Base-by-base conservation (phyloP, 1,140 invertebrate genomes). In the Meteorus sp. region DNA sequence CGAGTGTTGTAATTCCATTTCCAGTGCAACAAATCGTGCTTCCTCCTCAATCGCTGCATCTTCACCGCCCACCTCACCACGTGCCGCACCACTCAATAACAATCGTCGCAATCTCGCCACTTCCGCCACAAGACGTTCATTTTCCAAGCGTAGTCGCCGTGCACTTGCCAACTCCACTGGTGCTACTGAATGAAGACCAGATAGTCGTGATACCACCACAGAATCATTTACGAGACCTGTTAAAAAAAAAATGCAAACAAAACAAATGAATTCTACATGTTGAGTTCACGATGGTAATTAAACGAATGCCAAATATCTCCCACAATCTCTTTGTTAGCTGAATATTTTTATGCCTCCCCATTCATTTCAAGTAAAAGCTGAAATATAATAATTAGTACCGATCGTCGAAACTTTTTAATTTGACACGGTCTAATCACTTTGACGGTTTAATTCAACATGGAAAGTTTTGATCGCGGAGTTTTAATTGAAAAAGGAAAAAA, bases 101-200 rank as follows among this genome's bases (percentile, higher is more conserved):
- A 86, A 67, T 48, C 84, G 75, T 25, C 83, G 78, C 43, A 89
- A 71, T 64, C 87, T 79, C 1, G 83, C 79, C 1, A 89, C 79
- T 70, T 91, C 88, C 22, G 83, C 82, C 48, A 85, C 85, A n/a
- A 90, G 75, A 50, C 82, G 81, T 60, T 87, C 85, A 63, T 90
- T 89, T 65, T 89, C 85, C 52, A 85, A 68, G 39, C 86, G 81
- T 4, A 91, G 72, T 56, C 86, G 76, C 20, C 84, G 77, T 0
- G 83, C 77, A 25, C 80, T 79, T 1, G 80, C 75, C 5, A 75
- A 45, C 20, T 80, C 78, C 6, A 67, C 71, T 45, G 65, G 67
- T 37, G 59, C 59, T 6, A 35, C 69, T 1, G 70, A 72, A 53
- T 77, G 75, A 13, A 77, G 70, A 41, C 76, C 77, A n/a, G 78